A percentile compares a stretch with the other conserved stretches of the same genome.
Evolutionary conservation across 2,797 vertebrate genomes (phyloP).

Genomic region (Clarias laeviceps): DNA sequence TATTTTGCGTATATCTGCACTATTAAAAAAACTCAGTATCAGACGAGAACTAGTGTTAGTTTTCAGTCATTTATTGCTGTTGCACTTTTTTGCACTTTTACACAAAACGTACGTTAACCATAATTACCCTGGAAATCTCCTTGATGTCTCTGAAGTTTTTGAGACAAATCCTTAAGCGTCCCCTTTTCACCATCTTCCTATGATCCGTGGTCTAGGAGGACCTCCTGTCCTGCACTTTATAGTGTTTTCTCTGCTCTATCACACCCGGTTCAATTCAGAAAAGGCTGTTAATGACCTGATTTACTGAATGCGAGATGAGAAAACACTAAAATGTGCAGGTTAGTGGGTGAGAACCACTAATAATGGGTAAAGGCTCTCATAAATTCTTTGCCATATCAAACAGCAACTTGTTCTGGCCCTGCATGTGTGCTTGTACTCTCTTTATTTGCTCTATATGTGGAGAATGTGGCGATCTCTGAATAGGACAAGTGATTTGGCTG

Average conservation of each 20-base stretch:
- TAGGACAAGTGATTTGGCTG: constrained; percentile 11
- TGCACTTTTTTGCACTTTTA: not conserved
- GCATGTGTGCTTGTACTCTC: not conserved
- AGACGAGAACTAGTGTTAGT: not conserved
- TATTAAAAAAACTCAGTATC: too few relatives aligned
- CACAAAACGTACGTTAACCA: not conserved
- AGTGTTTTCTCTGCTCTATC: too few relatives aligned
- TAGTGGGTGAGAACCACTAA: too few relatives aligned
- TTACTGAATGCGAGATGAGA: too few relatives aligned
- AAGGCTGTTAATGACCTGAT: too few relatives aligned
- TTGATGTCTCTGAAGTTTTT: not conserved
- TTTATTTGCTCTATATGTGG: constrained; percentile 2
- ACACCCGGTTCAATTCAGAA: too few relatives aligned
- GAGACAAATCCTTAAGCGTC: not conserved
- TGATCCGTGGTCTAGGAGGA: too few relatives aligned
- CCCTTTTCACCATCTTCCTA: not conserved
- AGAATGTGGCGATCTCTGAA: not conserved
- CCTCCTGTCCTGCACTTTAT: too few relatives aligned
- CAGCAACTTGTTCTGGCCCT: not conserved
- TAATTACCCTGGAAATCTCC: not conserved
- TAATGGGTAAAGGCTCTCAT: not conserved
- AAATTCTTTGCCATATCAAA: not conserved
- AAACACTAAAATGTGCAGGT: too few relatives aligned
- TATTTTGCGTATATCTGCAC: too few relatives aligned
- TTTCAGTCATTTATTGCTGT: not conserved